These are phyloP conservation scores for Gymnoscopelus microlampas DNA, from an alignment of 2,797 vertebrate species.

Conservation along the genomic window DNA sequence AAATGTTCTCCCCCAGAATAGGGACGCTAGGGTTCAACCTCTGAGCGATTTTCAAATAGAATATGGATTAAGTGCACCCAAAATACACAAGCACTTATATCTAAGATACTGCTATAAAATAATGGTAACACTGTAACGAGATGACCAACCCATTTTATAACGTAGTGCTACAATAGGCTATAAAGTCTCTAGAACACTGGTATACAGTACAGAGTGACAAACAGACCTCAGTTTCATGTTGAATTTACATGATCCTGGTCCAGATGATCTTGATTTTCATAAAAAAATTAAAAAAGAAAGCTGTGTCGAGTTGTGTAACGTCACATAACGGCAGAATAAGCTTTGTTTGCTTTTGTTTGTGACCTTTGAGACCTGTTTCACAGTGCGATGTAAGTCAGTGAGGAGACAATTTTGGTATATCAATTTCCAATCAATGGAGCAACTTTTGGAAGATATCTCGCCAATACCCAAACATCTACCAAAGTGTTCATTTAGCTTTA, in stretches of 20 bases:
- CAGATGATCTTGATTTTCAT: too few relatives aligned
- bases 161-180: constrained; percentile 61
- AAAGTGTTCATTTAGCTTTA: not conserved
- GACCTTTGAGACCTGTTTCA: too few relatives aligned
- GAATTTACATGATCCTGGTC: too few relatives aligned
- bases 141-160: constrained; percentile 22
- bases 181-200: constrained; percentile 34
- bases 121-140: constrained; percentile 43
- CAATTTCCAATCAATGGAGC: too few relatives aligned
- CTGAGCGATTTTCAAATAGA: not conserved
- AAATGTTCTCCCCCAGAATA: not conserved
- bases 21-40: not conserved
- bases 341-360: too few relatives aligned
- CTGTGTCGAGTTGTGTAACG: too few relatives aligned
- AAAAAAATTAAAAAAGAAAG: too few relatives aligned
- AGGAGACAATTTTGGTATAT: too few relatives aligned
- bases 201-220: constrained; percentile 25
- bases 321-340: too few relatives aligned
- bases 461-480: too few relatives aligned
- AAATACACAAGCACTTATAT: not conserved
- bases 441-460: too few relatives aligned
- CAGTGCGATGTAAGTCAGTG: too few relatives aligned
- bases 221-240: not conserved
- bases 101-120: constrained; percentile 5
- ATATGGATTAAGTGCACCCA: constrained; percentile 6